Evolutionary conservation across 2,113 vertebrate species (phyloP), one percentile per base, ranked within the genome.

Genomic region (Fulmarus glacialis): DNA sequence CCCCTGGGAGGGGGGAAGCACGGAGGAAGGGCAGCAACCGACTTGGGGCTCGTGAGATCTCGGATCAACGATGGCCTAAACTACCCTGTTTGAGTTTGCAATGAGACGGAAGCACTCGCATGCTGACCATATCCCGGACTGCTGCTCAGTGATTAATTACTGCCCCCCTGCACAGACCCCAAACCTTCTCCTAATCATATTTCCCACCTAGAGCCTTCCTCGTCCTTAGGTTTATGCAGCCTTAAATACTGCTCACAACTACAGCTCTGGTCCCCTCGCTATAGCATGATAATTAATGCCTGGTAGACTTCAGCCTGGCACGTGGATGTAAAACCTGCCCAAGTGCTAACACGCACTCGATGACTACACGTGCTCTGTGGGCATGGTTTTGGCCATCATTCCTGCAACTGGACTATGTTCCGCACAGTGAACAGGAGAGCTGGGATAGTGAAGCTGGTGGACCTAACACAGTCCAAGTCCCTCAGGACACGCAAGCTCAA

Each of bases 31-130:
- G 9, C 19, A 47, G 34, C 7, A 64, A 4, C 12, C 1, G 0
- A 0, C 29, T 2, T 74, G 26, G 5, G 20, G 12, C 45, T 66
- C 4, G 1, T 22, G 52, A 63, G 36, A 24, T 67, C 32, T 72
- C 6, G 22, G 23, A 34, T 40, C 63, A 78, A 0, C 4, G 0
- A 1, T 11, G 38, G 38, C 27, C 42, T 70, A 8, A 77, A 43
- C 38, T n/a, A 9, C 27, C 23, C 26, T 6, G 1, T 18, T 24
- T 11, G 53, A 23, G 9, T 63, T n/a, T 63, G 27, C 59, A 23
- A 38, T 2, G 8, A 34, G 9, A 42, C 2, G 1, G 50, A 42
- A 42, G 6, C 6, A 1, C 18, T 73, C 3, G 0, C 7, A 3
- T 52, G 30, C 16, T 67, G 26, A 11, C 21, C 2, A 0, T 26